Percentiles rank a stretch among this genome's conserved stretches.
Evolutionary conservation across 1,140 invertebrate species (phyloP).

Genomic region (Cryptotermes secundus): DNA sequence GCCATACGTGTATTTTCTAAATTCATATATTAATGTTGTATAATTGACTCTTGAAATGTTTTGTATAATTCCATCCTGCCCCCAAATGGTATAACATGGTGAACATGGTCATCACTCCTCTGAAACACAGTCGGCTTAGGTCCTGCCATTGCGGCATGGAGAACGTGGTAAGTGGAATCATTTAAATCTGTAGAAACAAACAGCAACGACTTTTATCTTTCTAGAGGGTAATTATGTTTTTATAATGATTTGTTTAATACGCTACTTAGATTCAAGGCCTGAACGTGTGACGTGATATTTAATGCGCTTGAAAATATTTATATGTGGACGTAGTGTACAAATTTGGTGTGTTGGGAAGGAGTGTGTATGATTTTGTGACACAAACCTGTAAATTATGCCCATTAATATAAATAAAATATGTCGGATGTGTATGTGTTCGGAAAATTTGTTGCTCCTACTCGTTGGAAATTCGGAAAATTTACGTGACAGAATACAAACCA

Average conservation of each 20-base stretch:
- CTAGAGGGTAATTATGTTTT: too few relatives aligned
- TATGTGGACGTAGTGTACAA: background rate
- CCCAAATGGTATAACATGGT: too few relatives aligned
- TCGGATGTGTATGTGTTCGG: background rate
- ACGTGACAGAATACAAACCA: background rate
- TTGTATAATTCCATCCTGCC: too few relatives aligned
- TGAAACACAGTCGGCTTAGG: too few relatives aligned
- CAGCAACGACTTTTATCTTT: too few relatives aligned
- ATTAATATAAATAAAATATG: background rate
- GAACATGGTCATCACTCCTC: too few relatives aligned
- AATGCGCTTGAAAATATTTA: background rate
- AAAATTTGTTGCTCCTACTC: background rate
- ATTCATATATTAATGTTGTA: too few relatives aligned
- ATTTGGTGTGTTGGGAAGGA: background rate
- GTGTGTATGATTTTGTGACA: background rate
- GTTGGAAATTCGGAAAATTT: background rate
- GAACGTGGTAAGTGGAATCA: too few relatives aligned
- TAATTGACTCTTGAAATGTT: too few relatives aligned
- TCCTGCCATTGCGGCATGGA: too few relatives aligned
- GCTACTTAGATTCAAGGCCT: background rate
- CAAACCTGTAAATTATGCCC: background rate
- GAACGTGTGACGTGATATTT: background rate
- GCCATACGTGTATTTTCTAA: too few relatives aligned
- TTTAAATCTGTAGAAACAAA: too few relatives aligned
- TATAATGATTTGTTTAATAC: background rate